Evolutionary conservation across 2,888 invertebrate genomes (phyloP).

Genomic region (Chaetoderma sp.): DNA sequence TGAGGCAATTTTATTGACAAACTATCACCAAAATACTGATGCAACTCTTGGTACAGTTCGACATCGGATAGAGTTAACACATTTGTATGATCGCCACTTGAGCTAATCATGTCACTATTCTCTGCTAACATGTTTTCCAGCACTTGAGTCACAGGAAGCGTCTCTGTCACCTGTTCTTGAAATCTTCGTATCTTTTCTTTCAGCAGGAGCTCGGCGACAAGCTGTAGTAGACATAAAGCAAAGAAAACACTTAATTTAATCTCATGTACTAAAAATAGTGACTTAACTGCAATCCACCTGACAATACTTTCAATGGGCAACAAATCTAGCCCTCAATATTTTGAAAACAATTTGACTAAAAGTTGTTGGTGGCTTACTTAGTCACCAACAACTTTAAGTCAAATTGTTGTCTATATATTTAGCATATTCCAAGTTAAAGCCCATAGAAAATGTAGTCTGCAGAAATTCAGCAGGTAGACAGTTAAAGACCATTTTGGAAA

Average conservation of each 20-base stretch:
- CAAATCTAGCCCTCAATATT: background rate
- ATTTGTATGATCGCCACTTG: background rate
- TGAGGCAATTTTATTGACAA: slow-evolving; percentile 56
- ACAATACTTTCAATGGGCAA: background rate
- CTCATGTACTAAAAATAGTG: background rate
- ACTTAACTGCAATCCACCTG: background rate
- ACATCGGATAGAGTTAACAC: slow-evolving; percentile 26
- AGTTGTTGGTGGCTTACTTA: too few relatives aligned
- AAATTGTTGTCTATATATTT: too few relatives aligned
- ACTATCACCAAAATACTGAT: slow-evolving; percentile 67
- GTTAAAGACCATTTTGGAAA: too few relatives aligned
- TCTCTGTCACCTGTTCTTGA: background rate
- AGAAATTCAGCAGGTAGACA: too few relatives aligned
- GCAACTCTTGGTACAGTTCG: slow-evolving; percentile 56
- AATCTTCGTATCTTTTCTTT: too few relatives aligned
- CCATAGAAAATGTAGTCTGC: too few relatives aligned
- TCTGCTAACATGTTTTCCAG: too few relatives aligned
- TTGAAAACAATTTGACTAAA: too few relatives aligned
- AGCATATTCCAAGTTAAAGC: too few relatives aligned
- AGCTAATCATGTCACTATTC: too few relatives aligned
- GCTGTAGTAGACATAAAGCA: slow-evolving; percentile 37
- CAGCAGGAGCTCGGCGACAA: slow-evolving; percentile 51
- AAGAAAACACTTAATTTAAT: slow-evolving; percentile 4
- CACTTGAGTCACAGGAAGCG: background rate
- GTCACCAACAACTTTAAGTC: too few relatives aligned